Evolutionary conservation across 2,113 vertebrate species (phyloP).

Genomic region (Stomatorhinus ivindoensis): DNA sequence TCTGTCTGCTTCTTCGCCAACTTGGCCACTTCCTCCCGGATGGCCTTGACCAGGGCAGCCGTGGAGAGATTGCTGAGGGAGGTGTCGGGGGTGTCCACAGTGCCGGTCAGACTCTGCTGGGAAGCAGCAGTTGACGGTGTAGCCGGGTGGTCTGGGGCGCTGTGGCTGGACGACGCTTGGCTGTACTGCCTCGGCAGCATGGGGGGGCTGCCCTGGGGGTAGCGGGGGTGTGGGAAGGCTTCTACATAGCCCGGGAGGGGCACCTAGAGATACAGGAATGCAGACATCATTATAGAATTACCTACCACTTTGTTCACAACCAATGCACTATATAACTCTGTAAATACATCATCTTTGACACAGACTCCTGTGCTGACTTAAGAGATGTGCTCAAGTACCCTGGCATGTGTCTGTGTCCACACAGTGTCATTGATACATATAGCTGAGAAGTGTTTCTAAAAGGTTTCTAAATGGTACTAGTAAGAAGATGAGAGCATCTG

Average conservation of each 20-base stretch:
- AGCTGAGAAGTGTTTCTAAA: slow-evolving; percentile 39
- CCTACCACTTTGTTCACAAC: slow-evolving; percentile 12
- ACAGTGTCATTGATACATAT: slow-evolving; percentile 52
- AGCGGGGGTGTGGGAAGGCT: slow-evolving; percentile 83
- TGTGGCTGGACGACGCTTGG: slow-evolving; percentile 62
- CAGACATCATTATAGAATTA: background rate
- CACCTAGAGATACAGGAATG: slow-evolving; percentile 58
- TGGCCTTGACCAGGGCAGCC: slow-evolving; percentile 88
- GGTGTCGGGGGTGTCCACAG: slow-evolving; percentile 61
- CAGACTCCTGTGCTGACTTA: slow-evolving; percentile 12
- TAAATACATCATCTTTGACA: slow-evolving; percentile 15
- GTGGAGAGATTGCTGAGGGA: slow-evolving; percentile 89
- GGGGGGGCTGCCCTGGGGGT: slow-evolving; percentile 75
- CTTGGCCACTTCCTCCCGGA: slow-evolving; percentile 93
- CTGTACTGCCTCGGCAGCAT: slow-evolving; percentile 79
- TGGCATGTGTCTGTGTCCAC: slow-evolving; percentile 48
- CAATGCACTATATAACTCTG: slow-evolving; percentile 24
- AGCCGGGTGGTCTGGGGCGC: slow-evolving; percentile 65
- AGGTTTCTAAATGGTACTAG: slow-evolving; percentile 60
- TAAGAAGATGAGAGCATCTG: slow-evolving; percentile 53
- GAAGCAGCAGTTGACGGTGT: slow-evolving; percentile 61
- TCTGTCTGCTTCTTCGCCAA: slow-evolving; percentile 94
- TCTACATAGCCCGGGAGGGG: slow-evolving; percentile 92
- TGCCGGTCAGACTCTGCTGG: slow-evolving; percentile 78
- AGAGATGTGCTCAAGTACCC: slow-evolving; percentile 49